These are phyloP conservation scores for Andrena praecox DNA, from an alignment of 2,888 invertebrate species.

Conservation along the genomic window DNA sequence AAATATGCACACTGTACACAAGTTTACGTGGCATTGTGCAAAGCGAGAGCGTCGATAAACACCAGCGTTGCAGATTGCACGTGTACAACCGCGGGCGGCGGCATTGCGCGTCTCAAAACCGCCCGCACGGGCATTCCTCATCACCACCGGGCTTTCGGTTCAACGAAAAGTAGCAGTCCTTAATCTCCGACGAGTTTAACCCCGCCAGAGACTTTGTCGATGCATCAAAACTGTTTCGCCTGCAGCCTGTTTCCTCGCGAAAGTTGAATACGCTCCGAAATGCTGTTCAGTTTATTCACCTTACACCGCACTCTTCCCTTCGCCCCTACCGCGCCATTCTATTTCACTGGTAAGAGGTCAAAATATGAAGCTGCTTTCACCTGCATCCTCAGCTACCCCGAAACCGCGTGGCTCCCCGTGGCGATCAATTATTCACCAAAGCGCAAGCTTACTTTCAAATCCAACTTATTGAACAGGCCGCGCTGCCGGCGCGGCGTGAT, in stretches of 20 bases:
- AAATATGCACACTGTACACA: conserved; percentile 51
- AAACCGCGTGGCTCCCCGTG: background rate
- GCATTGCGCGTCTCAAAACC: conserved; percentile 4
- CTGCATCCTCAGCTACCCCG: background rate
- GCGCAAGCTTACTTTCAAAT: conserved; percentile 6
- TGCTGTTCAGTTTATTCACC: no score
- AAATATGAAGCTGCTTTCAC: background rate
- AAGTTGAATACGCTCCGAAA: no score
- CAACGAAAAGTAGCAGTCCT: background rate
- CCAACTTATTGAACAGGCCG: background rate
- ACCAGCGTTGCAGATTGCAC: conserved; percentile 32
- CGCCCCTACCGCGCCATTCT: no score
- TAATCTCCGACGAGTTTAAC: background rate
- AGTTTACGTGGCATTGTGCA: conserved; percentile 40
- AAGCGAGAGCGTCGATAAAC: conserved; percentile 38
- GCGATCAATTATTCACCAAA: conserved; percentile 28
- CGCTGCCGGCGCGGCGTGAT: background rate
- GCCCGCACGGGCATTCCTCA: background rate
- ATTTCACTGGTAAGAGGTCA: background rate
- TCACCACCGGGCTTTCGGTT: background rate
- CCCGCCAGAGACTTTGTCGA: background rate
- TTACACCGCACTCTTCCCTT: no score
- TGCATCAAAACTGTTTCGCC: conserved; percentile 4
- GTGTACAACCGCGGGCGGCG: background rate
- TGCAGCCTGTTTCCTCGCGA: background rate